Evolutionary conservation across 2,888 invertebrate genomes (phyloP).

Genomic region (Diaphora mendica): DNA sequence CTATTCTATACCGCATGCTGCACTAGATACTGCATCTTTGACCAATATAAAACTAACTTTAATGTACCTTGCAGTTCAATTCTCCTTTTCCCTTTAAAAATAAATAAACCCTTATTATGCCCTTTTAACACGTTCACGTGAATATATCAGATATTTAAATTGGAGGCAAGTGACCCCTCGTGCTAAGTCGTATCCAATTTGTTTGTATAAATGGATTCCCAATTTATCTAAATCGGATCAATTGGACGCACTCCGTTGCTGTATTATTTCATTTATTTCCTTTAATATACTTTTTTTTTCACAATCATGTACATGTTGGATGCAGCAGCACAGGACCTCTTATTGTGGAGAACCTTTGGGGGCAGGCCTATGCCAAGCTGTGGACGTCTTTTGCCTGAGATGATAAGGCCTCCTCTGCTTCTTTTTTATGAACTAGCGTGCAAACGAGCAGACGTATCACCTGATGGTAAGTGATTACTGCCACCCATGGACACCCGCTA

Average conservation of each 20-base stretch:
- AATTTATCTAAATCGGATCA: conserved; percentile 48
- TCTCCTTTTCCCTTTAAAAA: not conserved
- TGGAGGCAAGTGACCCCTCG: conserved; percentile 30
- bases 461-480: too few species aligned
- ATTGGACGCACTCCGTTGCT: conserved; percentile 24
- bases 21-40: not conserved
- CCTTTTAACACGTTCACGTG: conserved; percentile 12
- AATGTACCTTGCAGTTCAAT: not conserved
- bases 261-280: not conserved
- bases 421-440: too few species aligned
- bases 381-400: too few species aligned
- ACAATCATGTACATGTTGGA: not conserved
- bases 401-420: too few species aligned
- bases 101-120: not conserved
- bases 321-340: too few species aligned
- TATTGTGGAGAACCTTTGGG: too few species aligned
- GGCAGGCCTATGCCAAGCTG: too few species aligned
- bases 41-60: not conserved
- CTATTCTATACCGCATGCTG: too few species aligned
- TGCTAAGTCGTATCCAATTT: conserved; percentile 43
- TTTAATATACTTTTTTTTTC: not conserved
- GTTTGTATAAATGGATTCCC: conserved; percentile 44
- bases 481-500: too few species aligned
- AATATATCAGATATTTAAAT: conserved; percentile 15
- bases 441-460: too few species aligned